Evolutionary conservation across 2,888 invertebrate species (phyloP).

Genomic region (Acheta domesticus): DNA sequence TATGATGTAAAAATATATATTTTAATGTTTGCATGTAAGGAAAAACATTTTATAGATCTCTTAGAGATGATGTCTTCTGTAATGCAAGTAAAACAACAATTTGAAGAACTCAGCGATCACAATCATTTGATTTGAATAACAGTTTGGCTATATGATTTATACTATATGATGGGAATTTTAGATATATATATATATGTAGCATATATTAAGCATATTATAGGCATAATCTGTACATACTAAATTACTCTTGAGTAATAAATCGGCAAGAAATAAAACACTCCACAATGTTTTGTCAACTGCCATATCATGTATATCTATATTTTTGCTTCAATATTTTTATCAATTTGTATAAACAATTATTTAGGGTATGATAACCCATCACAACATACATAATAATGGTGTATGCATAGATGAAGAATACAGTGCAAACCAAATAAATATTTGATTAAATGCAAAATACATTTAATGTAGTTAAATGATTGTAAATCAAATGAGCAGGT

Average conservation of each 20-base stretch:
- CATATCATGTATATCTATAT: slow-evolving; percentile 18
- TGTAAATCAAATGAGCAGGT: slow-evolving; percentile 18
- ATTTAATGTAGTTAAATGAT: slow-evolving; percentile 18
- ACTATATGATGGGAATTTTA: slow-evolving; percentile 18
- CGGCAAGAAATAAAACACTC: slow-evolving; percentile 5
- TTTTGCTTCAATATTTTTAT: slow-evolving; percentile 18
- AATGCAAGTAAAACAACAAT: neutral
- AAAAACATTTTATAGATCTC: neutral
- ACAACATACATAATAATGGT: slow-evolving; percentile 23
- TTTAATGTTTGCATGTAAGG: slow-evolving; percentile 18
- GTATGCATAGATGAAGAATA: slow-evolving; percentile 30
- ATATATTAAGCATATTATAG: slow-evolving; percentile 18
- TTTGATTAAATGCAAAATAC: slow-evolving; percentile 28
- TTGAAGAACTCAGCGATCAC: slow-evolving; percentile 18
- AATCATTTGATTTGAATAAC: slow-evolving; percentile 18
- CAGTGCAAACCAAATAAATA: slow-evolving; percentile 26
- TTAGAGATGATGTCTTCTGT: slow-evolving; percentile 3
- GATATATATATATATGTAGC: slow-evolving; percentile 18
- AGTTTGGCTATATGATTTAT: neutral
- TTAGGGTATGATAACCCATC: slow-evolving; percentile 19
- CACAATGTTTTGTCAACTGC: slow-evolving; percentile 18
- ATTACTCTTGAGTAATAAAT: slow-evolving; percentile 7
- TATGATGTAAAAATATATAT: slow-evolving; percentile 18
- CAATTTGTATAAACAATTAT: slow-evolving; percentile 18
- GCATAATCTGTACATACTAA: slow-evolving; percentile 12